Evolutionary conservation across 2,113 vertebrate species (phyloP).

Genomic region (cat (Felis catus)): DNA sequence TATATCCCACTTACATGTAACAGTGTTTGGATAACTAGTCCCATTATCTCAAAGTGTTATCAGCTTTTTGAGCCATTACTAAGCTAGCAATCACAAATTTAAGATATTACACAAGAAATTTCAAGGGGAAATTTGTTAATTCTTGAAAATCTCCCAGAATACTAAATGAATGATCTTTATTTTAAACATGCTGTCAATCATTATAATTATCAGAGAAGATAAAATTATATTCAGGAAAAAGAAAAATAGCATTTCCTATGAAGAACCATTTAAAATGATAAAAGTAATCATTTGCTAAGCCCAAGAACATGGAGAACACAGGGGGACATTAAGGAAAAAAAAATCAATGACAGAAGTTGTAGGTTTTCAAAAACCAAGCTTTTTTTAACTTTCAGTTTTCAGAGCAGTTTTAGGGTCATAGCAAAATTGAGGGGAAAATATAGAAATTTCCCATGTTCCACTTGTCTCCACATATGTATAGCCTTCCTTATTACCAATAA

Average conservation of each 20-base stretch:
- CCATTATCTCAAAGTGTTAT: background rate
- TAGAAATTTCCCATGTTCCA: background rate
- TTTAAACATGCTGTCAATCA: constrained; percentile 54
- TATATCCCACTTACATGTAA: background rate
- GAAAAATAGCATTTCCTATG: background rate
- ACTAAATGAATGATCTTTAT: constrained; percentile 41
- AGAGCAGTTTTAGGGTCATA: background rate
- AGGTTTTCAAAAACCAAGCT: background rate
- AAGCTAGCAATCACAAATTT: constrained; percentile 12
- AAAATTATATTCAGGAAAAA: background rate
- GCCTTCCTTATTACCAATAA: background rate
- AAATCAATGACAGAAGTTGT: background rate
- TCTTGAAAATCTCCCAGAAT: constrained; percentile 27
- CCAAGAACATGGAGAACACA: background rate
- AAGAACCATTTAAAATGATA: constrained; percentile 35
- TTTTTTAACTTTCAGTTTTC: background rate
- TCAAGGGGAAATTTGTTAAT: constrained; percentile 12
- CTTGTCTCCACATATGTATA: background rate
- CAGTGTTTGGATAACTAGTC: background rate
- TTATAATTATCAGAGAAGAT: background rate
- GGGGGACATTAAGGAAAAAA: background rate
- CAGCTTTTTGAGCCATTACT: background rate
- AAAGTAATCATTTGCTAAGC: background rate
- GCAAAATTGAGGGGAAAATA: background rate
- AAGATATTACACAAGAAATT: background rate